Percentiles rank a stretch among this genome's conserved stretches.
Evolutionary conservation across 2,888 invertebrate genomes (phyloP).

Genomic region (Andrena trimmerana): DNA sequence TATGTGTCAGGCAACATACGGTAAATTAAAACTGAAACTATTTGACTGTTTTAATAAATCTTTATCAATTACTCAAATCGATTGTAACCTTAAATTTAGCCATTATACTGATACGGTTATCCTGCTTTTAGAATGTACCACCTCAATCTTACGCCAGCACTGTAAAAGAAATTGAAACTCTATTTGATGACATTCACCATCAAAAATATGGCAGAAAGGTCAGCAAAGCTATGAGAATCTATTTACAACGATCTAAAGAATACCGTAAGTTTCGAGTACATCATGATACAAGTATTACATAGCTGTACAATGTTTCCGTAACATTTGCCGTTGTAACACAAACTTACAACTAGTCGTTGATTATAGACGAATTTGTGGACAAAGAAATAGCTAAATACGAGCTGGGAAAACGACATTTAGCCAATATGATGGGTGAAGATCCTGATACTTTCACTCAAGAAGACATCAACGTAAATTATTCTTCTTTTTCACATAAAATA

Average conservation of each 20-base stretch:
- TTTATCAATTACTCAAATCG: not conserved
- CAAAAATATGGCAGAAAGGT: conserved; percentile 86
- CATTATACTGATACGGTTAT: not conserved
- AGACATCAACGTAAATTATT: conserved; percentile 91
- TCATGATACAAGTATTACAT: not conserved
- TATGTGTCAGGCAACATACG: conserved; percentile 19
- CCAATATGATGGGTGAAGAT: conserved; percentile 99
- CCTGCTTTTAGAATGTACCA: conserved; percentile 40
- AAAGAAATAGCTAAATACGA: conserved; percentile 92
- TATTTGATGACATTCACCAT: fast-evolving
- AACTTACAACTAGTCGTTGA: conserved; percentile 27
- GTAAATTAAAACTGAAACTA: conserved; percentile 38
- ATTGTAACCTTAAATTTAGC: conserved; percentile 25
- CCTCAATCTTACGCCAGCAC: conserved; percentile 1
- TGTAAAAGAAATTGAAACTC: not conserved
- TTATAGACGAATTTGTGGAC: conserved; percentile 92
- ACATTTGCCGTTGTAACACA: not conserved
- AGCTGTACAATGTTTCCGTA: conserved; percentile 3
- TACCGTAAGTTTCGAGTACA: conserved; percentile 86
- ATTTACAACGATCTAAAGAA: conserved; percentile 92
- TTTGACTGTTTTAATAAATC: conserved; percentile 1
- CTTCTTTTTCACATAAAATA: not conserved
- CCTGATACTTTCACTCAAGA: conserved; percentile 94
- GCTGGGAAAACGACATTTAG: conserved; percentile 97
- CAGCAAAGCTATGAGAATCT: conserved; percentile 96